Evolutionary conservation across 2,113 vertebrate species (phyloP).

Genomic region (Cathartes aura): DNA sequence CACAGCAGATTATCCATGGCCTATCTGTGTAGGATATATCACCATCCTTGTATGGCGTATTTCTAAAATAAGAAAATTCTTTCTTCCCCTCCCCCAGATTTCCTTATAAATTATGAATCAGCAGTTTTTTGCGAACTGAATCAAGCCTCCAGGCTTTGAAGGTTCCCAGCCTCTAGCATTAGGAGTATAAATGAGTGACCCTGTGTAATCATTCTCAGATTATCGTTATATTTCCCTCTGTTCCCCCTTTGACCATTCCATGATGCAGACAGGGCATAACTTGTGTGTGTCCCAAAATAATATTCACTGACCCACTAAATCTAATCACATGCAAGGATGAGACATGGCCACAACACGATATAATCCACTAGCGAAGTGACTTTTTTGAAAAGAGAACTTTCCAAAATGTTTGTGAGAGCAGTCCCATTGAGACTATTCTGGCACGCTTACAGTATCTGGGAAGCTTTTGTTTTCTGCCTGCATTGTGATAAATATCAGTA

Average conservation of each 20-base stretch:
- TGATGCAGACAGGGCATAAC: neutral
- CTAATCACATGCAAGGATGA: constrained; percentile 33
- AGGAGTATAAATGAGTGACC: neutral
- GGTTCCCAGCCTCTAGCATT: neutral
- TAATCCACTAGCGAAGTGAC: neutral
- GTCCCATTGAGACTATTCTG: constrained; percentile 26
- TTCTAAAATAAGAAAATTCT: neutral
- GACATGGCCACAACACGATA: neutral
- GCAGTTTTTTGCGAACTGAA: neutral
- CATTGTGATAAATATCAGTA: neutral
- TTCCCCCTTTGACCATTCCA: neutral
- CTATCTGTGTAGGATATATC: neutral
- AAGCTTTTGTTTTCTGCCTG: constrained; percentile 12
- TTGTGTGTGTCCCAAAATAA: neutral
- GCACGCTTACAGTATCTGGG: neutral
- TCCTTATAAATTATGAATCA: neutral
- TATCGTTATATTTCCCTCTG: rapidly evolving
- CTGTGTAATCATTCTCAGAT: neutral
- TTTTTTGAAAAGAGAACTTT: constrained; percentile 40
- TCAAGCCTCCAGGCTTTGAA: neutral
- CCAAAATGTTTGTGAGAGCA: constrained; percentile 49
- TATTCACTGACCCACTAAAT: constrained; percentile 43
- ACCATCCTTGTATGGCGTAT: neutral
- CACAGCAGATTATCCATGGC: neutral
- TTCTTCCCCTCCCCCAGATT: neutral